A percentile compares a stretch with the other conserved stretches of the same genome.
These are phyloP conservation scores for Fregata magnificens DNA, from an alignment of 2,113 vertebrate genomes.

Conservation along the genomic window DNA sequence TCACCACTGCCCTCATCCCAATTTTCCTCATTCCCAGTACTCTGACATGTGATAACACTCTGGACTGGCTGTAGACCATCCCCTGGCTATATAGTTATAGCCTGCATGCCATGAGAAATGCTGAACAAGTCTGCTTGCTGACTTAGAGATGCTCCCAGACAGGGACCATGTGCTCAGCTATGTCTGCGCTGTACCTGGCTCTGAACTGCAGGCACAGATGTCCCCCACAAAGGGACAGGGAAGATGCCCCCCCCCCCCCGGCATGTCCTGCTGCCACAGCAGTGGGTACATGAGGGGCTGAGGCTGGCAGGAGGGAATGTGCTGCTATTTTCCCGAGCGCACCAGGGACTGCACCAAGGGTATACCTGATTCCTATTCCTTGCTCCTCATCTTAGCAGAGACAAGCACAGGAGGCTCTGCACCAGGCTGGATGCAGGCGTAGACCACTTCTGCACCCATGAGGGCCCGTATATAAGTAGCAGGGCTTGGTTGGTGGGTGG, in stretches of 20 bases:
- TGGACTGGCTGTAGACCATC: neutral
- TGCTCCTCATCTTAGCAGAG: neutral
- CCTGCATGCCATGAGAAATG: neutral
- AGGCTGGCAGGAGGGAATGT: neutral
- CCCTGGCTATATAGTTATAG: neutral
- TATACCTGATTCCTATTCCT: neutral
- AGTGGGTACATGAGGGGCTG: neutral
- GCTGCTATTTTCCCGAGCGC: neutral
- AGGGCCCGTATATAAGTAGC: neutral
- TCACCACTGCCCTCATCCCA: neutral
- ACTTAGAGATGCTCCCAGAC: neutral
- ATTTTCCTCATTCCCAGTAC: neutral
- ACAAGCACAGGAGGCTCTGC: accelerated
- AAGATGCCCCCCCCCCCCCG: neutral
- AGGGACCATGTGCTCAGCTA: neutral
- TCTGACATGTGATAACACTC: neutral
- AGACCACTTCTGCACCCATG: neutral
- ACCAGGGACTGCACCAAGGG: neutral
- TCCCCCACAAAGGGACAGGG: neutral
- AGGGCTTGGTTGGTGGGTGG: neutral
- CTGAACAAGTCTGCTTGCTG: neutral
- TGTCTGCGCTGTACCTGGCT: neutral
- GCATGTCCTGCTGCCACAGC: neutral
- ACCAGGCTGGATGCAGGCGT: neutral
- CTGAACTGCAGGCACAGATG: neutral